Evolutionary conservation across 2,113 vertebrate genomes (phyloP).

Genomic region (Gracilinanus agilis): DNA sequence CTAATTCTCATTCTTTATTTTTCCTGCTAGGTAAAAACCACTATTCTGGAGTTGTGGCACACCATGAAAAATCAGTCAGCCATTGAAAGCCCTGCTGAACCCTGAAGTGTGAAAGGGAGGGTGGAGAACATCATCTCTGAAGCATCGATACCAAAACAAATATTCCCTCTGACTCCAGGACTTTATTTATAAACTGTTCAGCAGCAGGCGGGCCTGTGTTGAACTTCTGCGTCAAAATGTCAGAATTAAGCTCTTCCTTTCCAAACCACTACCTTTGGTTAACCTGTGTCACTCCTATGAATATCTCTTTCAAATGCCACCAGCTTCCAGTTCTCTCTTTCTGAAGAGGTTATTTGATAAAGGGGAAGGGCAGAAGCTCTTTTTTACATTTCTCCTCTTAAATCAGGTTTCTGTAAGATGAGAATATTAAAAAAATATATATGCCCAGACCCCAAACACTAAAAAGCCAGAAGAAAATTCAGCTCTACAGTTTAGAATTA

Average conservation of each 20-base stretch:
- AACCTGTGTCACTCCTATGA: constrained; percentile 58
- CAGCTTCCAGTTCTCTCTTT: not conserved
- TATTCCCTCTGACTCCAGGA: constrained; percentile 49
- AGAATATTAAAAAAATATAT: not conserved
- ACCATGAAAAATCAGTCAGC: constrained; percentile 64
- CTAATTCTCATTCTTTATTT: constrained; percentile 52
- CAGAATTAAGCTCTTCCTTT: constrained; percentile 48
- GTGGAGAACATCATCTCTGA: constrained; percentile 65
- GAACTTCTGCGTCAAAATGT: constrained; percentile 48
- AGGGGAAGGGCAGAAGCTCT: constrained; percentile 21
- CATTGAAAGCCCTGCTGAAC: constrained; percentile 72
- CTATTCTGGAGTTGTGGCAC: accelerated
- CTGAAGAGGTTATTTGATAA: constrained; percentile 38
- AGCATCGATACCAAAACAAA: constrained; percentile 59
- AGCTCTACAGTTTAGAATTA: constrained; percentile 27
- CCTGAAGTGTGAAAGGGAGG: constrained; percentile 66
- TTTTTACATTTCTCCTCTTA: constrained; percentile 13
- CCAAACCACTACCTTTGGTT: constrained; percentile 22
- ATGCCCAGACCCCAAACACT: not conserved
- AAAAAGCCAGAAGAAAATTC: not conserved
- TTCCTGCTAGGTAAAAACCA: constrained; percentile 81
- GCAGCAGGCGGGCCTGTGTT: constrained; percentile 50
- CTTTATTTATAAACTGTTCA: constrained; percentile 53
- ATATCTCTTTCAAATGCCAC: constrained; percentile 21
- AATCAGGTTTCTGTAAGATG: constrained; percentile 32